Conservation (phyloP, 1,140 invertebrate genomes). For the Bicyclus anynana region DNA sequence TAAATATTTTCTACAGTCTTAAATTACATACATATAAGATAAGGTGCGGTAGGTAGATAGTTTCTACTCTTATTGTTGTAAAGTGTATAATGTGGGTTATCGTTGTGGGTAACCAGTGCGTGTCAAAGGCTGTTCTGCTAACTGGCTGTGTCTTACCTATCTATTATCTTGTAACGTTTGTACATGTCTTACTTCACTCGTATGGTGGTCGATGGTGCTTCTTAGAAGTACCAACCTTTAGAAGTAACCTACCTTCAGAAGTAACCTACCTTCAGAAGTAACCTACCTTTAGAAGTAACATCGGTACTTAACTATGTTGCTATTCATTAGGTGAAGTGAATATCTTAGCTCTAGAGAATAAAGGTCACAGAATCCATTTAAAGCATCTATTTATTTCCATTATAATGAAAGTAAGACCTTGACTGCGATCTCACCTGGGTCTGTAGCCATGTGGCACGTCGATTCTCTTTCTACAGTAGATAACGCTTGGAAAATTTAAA, state of each 20-base stretch:
- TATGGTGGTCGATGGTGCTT: background rate
- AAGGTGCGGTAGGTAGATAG: background rate
- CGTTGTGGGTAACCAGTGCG: conserved; percentile 45
- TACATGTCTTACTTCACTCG: conserved; percentile 31
- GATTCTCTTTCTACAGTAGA: too few species aligned
- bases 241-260: background rate
- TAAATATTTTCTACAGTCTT: background rate
- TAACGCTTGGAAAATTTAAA: too few species aligned
- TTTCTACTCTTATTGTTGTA: background rate
- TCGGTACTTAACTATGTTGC: too few species aligned
- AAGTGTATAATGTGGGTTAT: conserved; percentile 17
- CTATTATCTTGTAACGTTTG: conserved; percentile 24
- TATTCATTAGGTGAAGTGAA: too few species aligned
- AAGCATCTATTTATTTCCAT: too few species aligned
- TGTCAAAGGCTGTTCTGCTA: conserved; percentile 46
- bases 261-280: too few species aligned
- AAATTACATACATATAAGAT: background rate
- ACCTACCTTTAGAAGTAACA: too few species aligned
- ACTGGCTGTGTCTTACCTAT: conserved; percentile 40
- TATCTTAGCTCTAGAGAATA: too few species aligned
- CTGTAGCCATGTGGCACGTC: too few species aligned
- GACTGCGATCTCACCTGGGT: too few species aligned
- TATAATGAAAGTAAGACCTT: too few species aligned
- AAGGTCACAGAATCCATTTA: too few species aligned
- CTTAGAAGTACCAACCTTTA: background rate